Evolutionary conservation across 2,888 invertebrate species (phyloP).

Genomic region (Clistopyga incitator): DNA sequence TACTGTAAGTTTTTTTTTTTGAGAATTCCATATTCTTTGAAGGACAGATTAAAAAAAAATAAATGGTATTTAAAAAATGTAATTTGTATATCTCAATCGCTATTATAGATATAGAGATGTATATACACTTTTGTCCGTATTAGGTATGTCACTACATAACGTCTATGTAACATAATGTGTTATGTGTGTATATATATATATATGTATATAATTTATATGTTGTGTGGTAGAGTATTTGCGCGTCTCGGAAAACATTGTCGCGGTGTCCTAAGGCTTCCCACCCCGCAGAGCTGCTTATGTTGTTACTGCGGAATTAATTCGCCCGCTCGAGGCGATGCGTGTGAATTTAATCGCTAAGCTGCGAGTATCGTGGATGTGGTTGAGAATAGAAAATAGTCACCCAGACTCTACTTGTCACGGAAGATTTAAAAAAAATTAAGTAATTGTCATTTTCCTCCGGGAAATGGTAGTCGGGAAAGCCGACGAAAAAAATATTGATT

Average conservation of each 20-base stretch:
- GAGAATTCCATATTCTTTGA: too few relatives aligned
- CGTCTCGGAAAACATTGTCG: conserved; percentile 19
- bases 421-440: background rate
- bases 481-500: too few relatives aligned
- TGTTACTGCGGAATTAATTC: conserved; percentile 14
- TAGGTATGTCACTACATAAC: too few relatives aligned
- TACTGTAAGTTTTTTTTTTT: too few relatives aligned
- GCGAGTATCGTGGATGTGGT: background rate
- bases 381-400: background rate
- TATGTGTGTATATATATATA: background rate
- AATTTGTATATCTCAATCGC: too few relatives aligned
- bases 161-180: background rate
- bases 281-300: conserved; percentile 33
- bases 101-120: too few relatives aligned
- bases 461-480: too few relatives aligned
- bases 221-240: background rate
- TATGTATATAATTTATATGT: background rate
- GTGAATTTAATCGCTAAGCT: background rate
- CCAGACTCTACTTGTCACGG: background rate
- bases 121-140: too few relatives aligned
- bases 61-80: too few relatives aligned
- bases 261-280: conserved; percentile 28
- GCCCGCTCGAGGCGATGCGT: background rate
- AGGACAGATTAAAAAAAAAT: too few relatives aligned
- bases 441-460: too few relatives aligned